Evolutionary conservation across 92 coral and sea anemone genomes (phyloP), one percentile per base, ranked within the genome.

Genomic region (Porites cylindrica): DNA sequence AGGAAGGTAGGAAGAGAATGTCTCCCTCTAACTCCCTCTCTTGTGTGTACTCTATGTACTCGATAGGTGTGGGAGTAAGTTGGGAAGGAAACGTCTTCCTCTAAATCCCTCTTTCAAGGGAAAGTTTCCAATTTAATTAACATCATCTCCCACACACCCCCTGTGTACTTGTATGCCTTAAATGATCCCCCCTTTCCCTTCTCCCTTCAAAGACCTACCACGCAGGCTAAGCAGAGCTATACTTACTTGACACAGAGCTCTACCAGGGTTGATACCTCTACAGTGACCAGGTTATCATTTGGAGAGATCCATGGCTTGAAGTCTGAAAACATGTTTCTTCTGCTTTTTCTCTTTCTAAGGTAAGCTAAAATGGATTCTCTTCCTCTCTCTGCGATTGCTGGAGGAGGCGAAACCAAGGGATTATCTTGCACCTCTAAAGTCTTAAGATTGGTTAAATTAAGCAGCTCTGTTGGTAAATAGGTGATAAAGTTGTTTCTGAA

Each of bases 381-480:
- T 1, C 89, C 85, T 68, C 79, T 20, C 24, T 64, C 7, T 10
- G 50, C 89, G 26, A 68, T 60, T 66, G 78, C 89, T 11, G 59
- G 61, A 17, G 89, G 85, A n/a, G 89, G 89, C 5, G 89, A 86
- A 2, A 38, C 71, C 21, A 78, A 67, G n/a, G 89, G 89, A 43
- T 85, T 85, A 6, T 70, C 89, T 20, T 53, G 82, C 16, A 51
- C 81, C 67, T 77, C 68, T 8, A 85, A 63, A 12, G 61, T 65
- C 59, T 77, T 77, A 26, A 85, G 77, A 7, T 65, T 73, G 50
- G 84, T 23, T 20, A 85, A 76, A 65, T 74, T 77, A 18, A 76
- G 76, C 54, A 85, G 75, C n/a, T 85, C 89, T 14, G 83, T 85
- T 19, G 89, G 89, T 65, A 85, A 76, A 77, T 63, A 76, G 14